Evolutionary conservation across 2,797 vertebrate species (phyloP).

Genomic region (Acestrorhynchus altus): DNA sequence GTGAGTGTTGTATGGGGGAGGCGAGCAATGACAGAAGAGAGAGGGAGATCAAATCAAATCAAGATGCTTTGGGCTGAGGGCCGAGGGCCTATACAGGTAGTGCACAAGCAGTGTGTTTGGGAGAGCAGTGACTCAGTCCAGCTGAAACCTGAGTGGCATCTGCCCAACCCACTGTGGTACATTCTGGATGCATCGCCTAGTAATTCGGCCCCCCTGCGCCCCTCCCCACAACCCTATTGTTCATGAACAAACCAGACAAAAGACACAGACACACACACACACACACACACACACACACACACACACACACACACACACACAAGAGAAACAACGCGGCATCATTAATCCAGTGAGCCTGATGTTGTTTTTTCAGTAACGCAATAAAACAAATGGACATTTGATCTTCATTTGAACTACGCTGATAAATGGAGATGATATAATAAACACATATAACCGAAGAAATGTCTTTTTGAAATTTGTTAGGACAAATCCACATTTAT

Average conservation of each 20-base stretch:
- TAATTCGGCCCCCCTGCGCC: constrained; percentile 55
- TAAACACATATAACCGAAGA: too few species aligned
- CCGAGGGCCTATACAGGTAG: not conserved
- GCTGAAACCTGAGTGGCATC: constrained; percentile 70
- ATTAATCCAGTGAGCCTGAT: constrained; percentile 24
- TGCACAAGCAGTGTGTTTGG: not conserved
- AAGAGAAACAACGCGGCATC: constrained; percentile 48
- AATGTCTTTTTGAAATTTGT: too few species aligned
- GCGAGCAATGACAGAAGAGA: not conserved
- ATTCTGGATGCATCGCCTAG: constrained; percentile 45
- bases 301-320: not conserved
- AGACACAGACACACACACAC: not conserved
- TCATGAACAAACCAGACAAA: constrained; percentile 53
- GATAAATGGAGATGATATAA: too few species aligned
- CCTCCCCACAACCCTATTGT: constrained; percentile 53
- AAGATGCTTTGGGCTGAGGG: not conserved
- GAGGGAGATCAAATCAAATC: not conserved
- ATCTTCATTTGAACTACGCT: too few species aligned
- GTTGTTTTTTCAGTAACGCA: not conserved
- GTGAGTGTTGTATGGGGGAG: not conserved
- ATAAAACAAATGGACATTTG: too few species aligned
- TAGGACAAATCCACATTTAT: too few species aligned
- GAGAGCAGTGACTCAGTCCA: constrained; percentile 64
- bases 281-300: not conserved
- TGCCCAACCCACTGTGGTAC: constrained; percentile 33